Evolutionary conservation across 1,140 invertebrate genomes (phyloP), one percentile per base, ranked within the genome.

Genomic region (Elymnias hypermnestra): DNA sequence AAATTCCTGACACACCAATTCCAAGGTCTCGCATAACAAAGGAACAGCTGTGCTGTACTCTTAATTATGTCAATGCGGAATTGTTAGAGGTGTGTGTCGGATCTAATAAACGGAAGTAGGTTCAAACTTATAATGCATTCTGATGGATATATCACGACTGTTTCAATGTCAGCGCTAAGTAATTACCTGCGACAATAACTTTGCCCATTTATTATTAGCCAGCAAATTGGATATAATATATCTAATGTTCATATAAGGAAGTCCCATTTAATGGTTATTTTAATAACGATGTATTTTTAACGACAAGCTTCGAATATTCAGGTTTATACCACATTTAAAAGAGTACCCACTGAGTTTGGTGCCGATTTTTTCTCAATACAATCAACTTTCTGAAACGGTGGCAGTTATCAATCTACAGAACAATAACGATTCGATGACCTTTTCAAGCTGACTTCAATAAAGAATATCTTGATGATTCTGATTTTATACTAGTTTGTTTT

Each of bases 61-160:
- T n/a, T n/a, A 40, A 26, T 40, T 40, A 26, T 48, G 45, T 48
- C 45, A 48, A 48, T 28, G 45, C 45, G 45, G 45, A 48, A 48
- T 26, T 48, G 33, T 13, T 23, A 9, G 25, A 15, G 35, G 35
- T 14, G 25, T 21, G 31, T 18, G 17, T 25, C 14, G 44, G 25
- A 43, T 43, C 33, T 50, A 29, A 31, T 28, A 38, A 50, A 41
- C 47, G 47, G 47, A 50, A 50, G 23, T 40, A 6, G n/a, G 26
- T 37, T 38, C 23, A 29, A 29, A 25, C n/a, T 10, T 22, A 26
- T 29, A 21, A 33, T 15, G 18, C 31, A 44, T 33, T 43, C 29
- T 43, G 47, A 50, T 38, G 18, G 23, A 50, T 50, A 19, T 50
- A 25, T 50, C 47, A 50, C 39, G 47, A 37, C 10, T 25, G 3